phyloP scores from a whole-genome alignment of 2,797 vertebrate species.

The Podargus strigoides region DNA sequence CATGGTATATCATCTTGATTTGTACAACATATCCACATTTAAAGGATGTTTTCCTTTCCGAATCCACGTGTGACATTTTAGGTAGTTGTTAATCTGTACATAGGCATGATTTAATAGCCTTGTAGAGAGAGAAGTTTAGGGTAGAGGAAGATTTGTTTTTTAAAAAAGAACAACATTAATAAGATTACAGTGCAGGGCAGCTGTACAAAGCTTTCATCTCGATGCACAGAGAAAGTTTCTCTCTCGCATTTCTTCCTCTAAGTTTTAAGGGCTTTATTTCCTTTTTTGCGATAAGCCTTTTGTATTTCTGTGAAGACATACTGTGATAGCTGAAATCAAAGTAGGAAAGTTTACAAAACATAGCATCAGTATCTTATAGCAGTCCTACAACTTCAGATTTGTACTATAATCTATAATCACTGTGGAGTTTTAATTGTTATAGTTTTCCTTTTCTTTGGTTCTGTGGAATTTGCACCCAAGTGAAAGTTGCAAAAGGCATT shows the following conservation, averaged over 20 bases:
- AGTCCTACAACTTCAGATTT: background rate
- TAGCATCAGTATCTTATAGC: background rate
- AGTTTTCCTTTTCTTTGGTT: background rate
- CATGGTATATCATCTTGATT: background rate
- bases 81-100: background rate
- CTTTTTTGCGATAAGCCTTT: background rate
- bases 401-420: background rate
- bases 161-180: background rate
- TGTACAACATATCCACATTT: background rate
- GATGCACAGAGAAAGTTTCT: background rate
- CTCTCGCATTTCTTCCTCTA: background rate
- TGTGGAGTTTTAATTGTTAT: background rate
- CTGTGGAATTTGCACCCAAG: background rate
- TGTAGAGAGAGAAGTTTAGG: background rate
- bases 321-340: background rate
- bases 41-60: background rate
- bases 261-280: background rate
- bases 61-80: background rate
- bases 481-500: background rate
- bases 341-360: background rate
- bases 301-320: background rate
- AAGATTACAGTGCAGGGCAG: background rate
- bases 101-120: background rate
- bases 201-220: background rate
- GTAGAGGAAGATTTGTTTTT: background rate